Base-by-base conservation (phyloP, 2,113 vertebrate species). In the Perognathus longimembris region DNA sequence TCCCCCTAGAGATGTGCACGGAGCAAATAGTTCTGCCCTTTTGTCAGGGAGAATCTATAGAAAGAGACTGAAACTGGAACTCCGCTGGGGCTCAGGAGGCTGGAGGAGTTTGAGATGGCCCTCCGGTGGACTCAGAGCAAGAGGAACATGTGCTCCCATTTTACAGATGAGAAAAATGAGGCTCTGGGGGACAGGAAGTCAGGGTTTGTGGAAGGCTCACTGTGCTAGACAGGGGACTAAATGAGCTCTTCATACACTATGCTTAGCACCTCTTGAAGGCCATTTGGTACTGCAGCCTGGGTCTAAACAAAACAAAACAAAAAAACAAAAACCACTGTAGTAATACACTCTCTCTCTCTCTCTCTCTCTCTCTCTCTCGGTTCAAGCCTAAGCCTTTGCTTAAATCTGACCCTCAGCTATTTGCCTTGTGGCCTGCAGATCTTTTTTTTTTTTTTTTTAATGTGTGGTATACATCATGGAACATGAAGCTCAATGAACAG, bases 141-240 rank as follows among this genome's bases (percentile, higher is more conserved):
- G 40, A 50, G 61, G 42, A 50, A 22, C 32, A 32, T 50, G 83
- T 2, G 10, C 9, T 42, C 32, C 28, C 64, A 63, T 54, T 87
- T 61, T 61, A 70, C 1, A 82, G 88, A 45, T 34, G 38, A 54
- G 77, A 81, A 91, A 45, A 80, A 61, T 17, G 81, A 94, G 90
- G 40, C 40, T 57, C 18, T 20, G 36, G 32, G 17, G 30, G 22
- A 20, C 0, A 1, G 17, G 63, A 61, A 40, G 34, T 45, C n/a
- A 1, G 18, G 18, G 32, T 42, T 57, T 63, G 34, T 20, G 42
- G 42, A 15, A 8, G 3, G 34, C n/a, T 73, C 22, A 0, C 45
- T 1, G 1, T 5, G 2, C 12, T 24, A 20, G 4, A 20, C 7
- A 38, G 30, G 7, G 57, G 7, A 17, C 40, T 5, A 75, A 40